Percentiles rank a stretch among this genome's conserved stretches.
Conservation (phyloP, 2,797 vertebrate species). For the Tokudaia tokunoshimensis region DNA sequence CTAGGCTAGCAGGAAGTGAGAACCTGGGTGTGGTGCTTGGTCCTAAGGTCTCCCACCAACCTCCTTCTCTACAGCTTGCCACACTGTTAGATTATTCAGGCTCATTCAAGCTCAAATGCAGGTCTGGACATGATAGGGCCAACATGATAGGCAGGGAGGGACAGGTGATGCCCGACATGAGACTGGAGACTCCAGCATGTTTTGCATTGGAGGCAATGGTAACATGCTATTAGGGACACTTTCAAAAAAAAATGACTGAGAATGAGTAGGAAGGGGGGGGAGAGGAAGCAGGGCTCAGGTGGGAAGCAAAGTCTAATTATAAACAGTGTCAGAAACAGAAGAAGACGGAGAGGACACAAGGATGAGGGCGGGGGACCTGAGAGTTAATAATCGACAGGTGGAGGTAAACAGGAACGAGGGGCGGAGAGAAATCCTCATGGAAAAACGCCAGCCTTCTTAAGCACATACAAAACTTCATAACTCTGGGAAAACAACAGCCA, state of each 20-base stretch:
- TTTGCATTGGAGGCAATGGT: neutral
- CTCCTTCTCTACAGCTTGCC: neutral
- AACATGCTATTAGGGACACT: neutral
- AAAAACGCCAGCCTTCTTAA: neutral
- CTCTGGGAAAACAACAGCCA: neutral
- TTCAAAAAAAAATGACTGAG: neutral
- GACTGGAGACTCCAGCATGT: fast-evolving
- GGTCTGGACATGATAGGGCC: neutral
- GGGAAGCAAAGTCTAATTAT: neutral
- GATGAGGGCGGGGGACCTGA: fast-evolving
- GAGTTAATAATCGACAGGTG: neutral
- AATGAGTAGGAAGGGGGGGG: neutral
- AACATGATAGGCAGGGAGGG: neutral
- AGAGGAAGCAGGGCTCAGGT: neutral
- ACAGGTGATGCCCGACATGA: neutral
- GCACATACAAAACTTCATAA: neutral
- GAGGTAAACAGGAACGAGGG: too few species aligned
- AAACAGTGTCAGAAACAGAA: neutral
- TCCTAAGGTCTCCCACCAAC: neutral
- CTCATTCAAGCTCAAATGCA: neutral
- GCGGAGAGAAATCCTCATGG: neutral
- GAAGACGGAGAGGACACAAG: fast-evolving
- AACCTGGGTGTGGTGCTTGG: fast-evolving
- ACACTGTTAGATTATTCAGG: neutral
- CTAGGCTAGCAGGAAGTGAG: neutral